Conservation (phyloP, 1,140 invertebrate species). For the Eurosta solidaginis region DNA sequence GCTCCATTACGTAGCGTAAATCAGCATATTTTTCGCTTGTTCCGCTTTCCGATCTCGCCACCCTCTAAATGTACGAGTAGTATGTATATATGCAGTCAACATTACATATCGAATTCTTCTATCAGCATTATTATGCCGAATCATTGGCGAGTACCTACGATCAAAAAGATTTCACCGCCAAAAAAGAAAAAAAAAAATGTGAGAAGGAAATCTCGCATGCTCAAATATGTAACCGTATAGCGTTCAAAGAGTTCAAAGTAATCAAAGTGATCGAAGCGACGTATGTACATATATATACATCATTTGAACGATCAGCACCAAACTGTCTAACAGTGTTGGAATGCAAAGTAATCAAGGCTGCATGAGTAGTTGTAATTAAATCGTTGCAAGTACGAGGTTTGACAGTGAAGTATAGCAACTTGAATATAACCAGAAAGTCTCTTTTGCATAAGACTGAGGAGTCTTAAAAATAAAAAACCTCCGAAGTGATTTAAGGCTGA, state of each 20-base stretch:
- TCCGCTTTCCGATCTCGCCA: neutral
- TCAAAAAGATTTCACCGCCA: slow-evolving; percentile 9
- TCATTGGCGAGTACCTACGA: neutral
- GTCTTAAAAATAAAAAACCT: too few relatives aligned
- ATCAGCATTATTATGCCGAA: neutral
- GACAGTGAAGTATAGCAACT: too few relatives aligned
- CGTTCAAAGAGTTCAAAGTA: neutral
- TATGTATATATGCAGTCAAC: too few relatives aligned
- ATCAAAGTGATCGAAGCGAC: slow-evolving; percentile 4
- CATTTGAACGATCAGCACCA: slow-evolving; percentile 1
- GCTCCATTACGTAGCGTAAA: slow-evolving; percentile 20
- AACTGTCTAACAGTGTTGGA: neutral
- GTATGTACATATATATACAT: too few relatives aligned
- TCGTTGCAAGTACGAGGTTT: too few relatives aligned
- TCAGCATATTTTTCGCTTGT: slow-evolving; percentile 3
- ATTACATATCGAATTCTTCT: neutral
- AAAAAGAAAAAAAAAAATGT: neutral
- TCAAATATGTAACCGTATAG: neutral
- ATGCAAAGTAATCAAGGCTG: neutral
- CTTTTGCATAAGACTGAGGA: too few relatives aligned
- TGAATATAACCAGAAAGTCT: too few relatives aligned
- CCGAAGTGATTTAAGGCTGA: too few relatives aligned
- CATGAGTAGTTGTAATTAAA: neutral
- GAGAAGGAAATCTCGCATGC: neutral
- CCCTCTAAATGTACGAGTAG: neutral